Evolutionary conservation across 2,113 vertebrate species (phyloP).

Genomic region (Scartelaos histophorus): DNA sequence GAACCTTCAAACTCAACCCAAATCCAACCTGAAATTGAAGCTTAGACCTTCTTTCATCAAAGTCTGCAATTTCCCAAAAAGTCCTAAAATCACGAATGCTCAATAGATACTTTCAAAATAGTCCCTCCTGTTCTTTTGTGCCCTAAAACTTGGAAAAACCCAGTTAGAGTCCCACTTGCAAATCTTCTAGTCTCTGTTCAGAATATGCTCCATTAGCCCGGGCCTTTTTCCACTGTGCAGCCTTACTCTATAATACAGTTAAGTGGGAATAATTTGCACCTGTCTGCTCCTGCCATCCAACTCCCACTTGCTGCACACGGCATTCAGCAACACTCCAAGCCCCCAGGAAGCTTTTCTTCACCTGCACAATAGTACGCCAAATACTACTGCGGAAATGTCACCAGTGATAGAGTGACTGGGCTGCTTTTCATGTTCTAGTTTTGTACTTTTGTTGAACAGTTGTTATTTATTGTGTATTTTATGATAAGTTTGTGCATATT

Average conservation of each 20-base stretch:
- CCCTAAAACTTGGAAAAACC: slow-evolving; percentile 8
- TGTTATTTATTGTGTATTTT: too few species aligned
- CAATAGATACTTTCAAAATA: not conserved
- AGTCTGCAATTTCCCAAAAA: too few species aligned
- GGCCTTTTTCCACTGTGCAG: slow-evolving; percentile 13
- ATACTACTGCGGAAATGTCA: slow-evolving; percentile 15
- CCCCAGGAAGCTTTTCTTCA: slow-evolving; percentile 15
- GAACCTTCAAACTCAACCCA: too few species aligned
- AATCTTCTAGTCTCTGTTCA: slow-evolving; percentile 20
- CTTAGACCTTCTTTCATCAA: too few species aligned
- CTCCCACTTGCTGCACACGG: slow-evolving; percentile 3
- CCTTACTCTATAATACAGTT: slow-evolving; percentile 47
- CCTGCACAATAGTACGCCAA: not conserved
- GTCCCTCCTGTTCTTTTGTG: not conserved
- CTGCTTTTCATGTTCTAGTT: not conserved
- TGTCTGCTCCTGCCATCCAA: slow-evolving; percentile 34
- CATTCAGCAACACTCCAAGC: slow-evolving; percentile 9
- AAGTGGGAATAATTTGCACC: slow-evolving; percentile 57
- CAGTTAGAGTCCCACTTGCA: slow-evolving; percentile 4
- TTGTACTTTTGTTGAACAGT: not conserved
- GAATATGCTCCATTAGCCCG: slow-evolving; percentile 48
- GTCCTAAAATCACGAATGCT: too few species aligned
- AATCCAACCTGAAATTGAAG: too few species aligned
- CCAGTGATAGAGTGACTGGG: slow-evolving; percentile 25
- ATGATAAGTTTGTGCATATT: too few species aligned